Conservation (phyloP, 2,888 invertebrate genomes). For the Tinea trinotella region DNA sequence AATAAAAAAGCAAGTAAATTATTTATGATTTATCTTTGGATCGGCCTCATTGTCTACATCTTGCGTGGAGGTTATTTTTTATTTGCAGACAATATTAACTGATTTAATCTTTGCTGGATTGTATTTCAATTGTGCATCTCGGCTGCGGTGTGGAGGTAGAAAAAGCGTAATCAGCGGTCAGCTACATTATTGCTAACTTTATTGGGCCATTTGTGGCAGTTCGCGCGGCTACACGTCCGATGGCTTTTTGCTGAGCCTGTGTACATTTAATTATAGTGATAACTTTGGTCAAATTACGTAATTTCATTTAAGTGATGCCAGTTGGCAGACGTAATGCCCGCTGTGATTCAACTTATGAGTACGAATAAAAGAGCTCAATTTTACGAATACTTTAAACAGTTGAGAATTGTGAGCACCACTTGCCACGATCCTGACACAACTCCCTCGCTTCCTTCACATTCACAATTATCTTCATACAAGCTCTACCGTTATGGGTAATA, state of each 20-base stretch:
- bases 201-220: slow-evolving; percentile 18
- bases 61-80: slow-evolving; percentile 1
- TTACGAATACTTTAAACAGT: too few relatives aligned
- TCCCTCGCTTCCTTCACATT: too few relatives aligned
- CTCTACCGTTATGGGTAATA: too few relatives aligned
- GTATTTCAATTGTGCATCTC: slow-evolving; percentile 25
- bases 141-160: slow-evolving; percentile 27
- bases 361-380: background rate
- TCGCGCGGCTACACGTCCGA: slow-evolving; percentile 34
- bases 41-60: too few relatives aligned
- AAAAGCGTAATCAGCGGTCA: slow-evolving; percentile 20
- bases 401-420: too few relatives aligned
- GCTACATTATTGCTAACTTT: slow-evolving; percentile 10
- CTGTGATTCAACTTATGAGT: background rate
- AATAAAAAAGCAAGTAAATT: too few relatives aligned
- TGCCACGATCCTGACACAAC: too few relatives aligned
- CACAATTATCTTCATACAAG: too few relatives aligned
- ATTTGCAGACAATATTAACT: slow-evolving; percentile 29
- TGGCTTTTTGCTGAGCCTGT: slow-evolving; percentile 38
- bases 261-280: slow-evolving; percentile 43
- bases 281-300: slow-evolving; percentile 48
- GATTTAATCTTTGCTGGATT: slow-evolving; percentile 30
- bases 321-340: slow-evolving; percentile 5
- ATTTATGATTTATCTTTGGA: too few relatives aligned
- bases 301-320: slow-evolving; percentile 4